phyloP scores from a whole-genome alignment of 2,113 vertebrate genomes.

The Geothlypis trichas region DNA sequence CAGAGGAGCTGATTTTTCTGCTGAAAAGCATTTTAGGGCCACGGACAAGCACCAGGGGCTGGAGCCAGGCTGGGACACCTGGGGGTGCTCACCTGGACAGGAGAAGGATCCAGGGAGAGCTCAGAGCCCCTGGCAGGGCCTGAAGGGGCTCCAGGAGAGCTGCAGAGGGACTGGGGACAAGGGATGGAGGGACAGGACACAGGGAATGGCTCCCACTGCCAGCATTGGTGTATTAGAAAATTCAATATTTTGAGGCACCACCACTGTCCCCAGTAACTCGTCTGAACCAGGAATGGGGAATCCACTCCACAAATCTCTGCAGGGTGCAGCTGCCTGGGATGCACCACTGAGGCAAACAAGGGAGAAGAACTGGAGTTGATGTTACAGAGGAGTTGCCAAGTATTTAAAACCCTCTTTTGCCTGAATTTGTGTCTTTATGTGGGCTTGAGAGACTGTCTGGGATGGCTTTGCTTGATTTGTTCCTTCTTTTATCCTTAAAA shows the following conservation, averaged over 20 bases:
- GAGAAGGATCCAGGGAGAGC: neutral
- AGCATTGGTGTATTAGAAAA: neutral
- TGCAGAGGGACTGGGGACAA: neutral
- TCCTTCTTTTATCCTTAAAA: constrained; percentile 1
- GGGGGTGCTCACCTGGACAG: neutral
- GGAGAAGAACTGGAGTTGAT: neutral
- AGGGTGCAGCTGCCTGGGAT: neutral
- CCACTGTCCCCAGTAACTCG: neutral
- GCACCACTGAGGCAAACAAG: neutral
- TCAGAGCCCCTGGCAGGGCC: neutral
- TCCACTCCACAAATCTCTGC: neutral
- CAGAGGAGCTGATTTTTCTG: neutral
- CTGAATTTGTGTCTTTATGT: neutral
- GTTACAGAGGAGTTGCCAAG: neutral
- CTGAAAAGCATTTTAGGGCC: neutral
- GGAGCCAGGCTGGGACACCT: neutral
- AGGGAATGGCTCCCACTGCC: neutral
- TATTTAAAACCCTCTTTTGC: neutral
- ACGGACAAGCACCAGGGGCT: fast-evolving
- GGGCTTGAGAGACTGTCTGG: neutral
- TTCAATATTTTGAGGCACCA: neutral
- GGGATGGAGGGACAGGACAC: neutral
- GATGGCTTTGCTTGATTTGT: neutral
- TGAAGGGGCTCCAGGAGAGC: neutral
- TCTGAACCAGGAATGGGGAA: neutral